Conservation (phyloP, 2,113 vertebrate species). For the Eulemur rufifrons region DNA sequence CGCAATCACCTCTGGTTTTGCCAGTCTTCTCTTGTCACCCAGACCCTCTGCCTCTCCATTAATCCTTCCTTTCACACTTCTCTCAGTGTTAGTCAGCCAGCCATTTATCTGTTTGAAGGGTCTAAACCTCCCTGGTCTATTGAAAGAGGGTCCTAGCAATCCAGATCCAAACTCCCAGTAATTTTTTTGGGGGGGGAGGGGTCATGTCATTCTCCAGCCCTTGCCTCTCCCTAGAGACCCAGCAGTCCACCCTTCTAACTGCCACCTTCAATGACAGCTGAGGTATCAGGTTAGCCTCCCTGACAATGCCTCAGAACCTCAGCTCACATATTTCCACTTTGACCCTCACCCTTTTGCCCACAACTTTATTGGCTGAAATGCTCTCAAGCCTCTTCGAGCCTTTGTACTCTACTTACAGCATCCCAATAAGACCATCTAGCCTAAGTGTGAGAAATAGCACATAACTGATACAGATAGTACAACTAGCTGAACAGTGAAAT, state of each 20-base stretch:
- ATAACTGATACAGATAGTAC: slow-evolving; percentile 1
- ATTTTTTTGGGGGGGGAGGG: not conserved
- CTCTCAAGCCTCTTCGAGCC: slow-evolving; percentile 1
- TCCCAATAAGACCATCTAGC: not conserved
- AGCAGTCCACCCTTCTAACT: not conserved
- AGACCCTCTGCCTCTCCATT: not conserved
- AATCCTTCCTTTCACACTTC: not conserved
- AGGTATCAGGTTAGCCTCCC: not conserved
- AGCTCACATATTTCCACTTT: not conserved
- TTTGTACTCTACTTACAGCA: not conserved
- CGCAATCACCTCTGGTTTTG: not conserved
- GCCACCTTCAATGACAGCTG: not conserved
- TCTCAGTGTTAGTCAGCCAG: not conserved
- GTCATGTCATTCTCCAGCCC: not conserved
- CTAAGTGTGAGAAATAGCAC: slow-evolving; percentile 10
- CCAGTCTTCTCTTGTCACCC: not conserved
- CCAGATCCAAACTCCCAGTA: slow-evolving; percentile 14
- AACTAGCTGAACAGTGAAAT: slow-evolving; percentile 11
- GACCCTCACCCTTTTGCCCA: not conserved
- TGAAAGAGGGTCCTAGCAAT: not conserved
- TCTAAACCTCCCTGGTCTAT: not conserved
- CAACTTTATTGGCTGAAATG: slow-evolving; percentile 37
- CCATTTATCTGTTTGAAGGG: not conserved
- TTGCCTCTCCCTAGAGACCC: not conserved
- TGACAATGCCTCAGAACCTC: not conserved